Evolutionary conservation across 2,888 invertebrate species (phyloP).

Genomic region (Drosophila mercatorum): DNA sequence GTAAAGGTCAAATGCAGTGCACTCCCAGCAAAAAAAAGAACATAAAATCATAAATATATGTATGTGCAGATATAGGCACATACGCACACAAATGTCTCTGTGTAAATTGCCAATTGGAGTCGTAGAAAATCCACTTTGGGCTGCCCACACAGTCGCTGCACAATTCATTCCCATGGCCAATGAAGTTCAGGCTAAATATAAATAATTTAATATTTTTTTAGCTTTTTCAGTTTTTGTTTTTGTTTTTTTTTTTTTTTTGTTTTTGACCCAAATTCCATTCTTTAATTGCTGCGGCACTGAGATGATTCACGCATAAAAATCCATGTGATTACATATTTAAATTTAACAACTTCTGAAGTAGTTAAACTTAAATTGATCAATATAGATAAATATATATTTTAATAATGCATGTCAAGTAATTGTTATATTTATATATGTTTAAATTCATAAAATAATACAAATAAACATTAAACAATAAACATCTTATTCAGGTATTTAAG

Average conservation of each 20-base stretch:
- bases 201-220: conserved; percentile 24
- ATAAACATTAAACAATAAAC: too few species aligned
- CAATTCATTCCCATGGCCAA: conserved; percentile 50
- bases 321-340: neutral
- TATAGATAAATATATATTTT: neutral
- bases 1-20: conserved; percentile 47
- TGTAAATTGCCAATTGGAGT: conserved; percentile 51
- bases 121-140: conserved; percentile 43
- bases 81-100: conserved; percentile 30
- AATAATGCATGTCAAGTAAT: too few species aligned
- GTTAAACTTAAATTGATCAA: neutral
- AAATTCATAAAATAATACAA: too few species aligned
- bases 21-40: neutral
- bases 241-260: conserved; percentile 11
- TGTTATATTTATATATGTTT: too few species aligned
- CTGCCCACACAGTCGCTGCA: conserved; percentile 51
- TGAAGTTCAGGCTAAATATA: conserved; percentile 24
- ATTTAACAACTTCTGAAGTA: too few species aligned
- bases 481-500: too few species aligned
- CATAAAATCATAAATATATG: neutral
- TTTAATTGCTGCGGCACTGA: conserved; percentile 25
- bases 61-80: neutral
- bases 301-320: neutral
- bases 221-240: conserved; percentile 5
- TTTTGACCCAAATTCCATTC: conserved; percentile 46